A percentile compares a stretch with the other conserved stretches of the same genome.
These are phyloP conservation scores for Dyspetes luteomarginatus DNA, from an alignment of 2,888 invertebrate species.

Conservation along the genomic window DNA sequence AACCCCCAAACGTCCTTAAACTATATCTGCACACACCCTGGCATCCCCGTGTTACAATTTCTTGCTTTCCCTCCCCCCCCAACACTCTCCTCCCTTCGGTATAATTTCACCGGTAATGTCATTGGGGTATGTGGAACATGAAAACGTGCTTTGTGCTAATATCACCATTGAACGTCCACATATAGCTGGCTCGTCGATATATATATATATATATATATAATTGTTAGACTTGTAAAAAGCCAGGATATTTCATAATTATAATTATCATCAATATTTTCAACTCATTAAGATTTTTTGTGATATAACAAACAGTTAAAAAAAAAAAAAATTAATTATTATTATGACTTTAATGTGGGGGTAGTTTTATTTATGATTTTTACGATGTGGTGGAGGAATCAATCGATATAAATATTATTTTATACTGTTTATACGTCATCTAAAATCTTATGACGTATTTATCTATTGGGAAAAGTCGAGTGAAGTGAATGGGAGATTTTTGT, in stretches of 20 bases:
- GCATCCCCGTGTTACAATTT: slow-evolving; percentile 30
- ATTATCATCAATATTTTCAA: too few relatives aligned
- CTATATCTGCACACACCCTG: slow-evolving; percentile 15
- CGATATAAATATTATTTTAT: too few relatives aligned
- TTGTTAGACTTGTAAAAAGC: slow-evolving; percentile 3
- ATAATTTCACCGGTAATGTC: slow-evolving; percentile 57
- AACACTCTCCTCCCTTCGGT: slow-evolving; percentile 1
- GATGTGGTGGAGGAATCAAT: too few relatives aligned
- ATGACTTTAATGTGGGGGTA: too few relatives aligned
- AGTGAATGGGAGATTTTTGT: slow-evolving; percentile 4
- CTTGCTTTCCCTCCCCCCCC: slow-evolving; percentile 10
- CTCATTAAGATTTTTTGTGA: too few relatives aligned
- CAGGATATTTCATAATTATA: neutral
- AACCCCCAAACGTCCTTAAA: slow-evolving; percentile 32
- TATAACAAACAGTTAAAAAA: too few relatives aligned
- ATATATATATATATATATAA: neutral
- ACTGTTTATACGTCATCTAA: too few relatives aligned
- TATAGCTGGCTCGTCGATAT: neutral
- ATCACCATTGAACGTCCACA: neutral
- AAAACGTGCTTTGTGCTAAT: slow-evolving; percentile 38
- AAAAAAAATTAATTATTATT: too few relatives aligned
- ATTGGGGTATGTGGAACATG: neutral
- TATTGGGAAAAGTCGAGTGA: too few relatives aligned
- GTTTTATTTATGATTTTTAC: too few relatives aligned
- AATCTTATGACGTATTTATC: too few relatives aligned